Evolutionary conservation across 2,888 invertebrate genomes (phyloP), one percentile per base, ranked within the genome.

Genomic region (Trichopoda pennipes): DNA sequence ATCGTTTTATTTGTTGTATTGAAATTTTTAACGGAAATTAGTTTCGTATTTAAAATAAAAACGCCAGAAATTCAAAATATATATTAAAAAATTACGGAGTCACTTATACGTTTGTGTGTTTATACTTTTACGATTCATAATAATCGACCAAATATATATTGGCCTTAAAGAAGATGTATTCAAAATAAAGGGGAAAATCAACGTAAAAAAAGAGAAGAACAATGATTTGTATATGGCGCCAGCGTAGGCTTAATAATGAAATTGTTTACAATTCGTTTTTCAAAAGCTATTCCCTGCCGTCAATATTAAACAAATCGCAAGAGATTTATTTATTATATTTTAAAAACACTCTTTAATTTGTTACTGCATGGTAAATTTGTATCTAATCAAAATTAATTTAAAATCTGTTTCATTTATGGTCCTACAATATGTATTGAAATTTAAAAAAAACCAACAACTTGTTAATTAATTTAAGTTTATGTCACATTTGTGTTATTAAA

Each of bases 1-100:
- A 83, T 70, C 85, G 87, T 86, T 88, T 89, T 87, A 88, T 89
- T 89, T 89, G 87, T 88, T 86, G 87, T 84, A 77, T 75, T 81
- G 73, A 84, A 81, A 84, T 80, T 72, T 75, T 88, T 89, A 89
- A 88, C 90, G 89, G 89, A 89, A 90, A 90, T 88, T 89, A 89
- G 87, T 87, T 88, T 88, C 86, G 85, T 86, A 87, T 87, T 28
- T 87, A 86, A 86, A 88, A 86, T 86, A 84, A 85, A 85, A 75
- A 70, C 23, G 35, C 35, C 28, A 44, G 14, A 47, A 47, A 44
- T 61, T 28, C 6, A 28, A 28, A 28, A 28, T 19, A 38, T 8
- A 38, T 7, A 51, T 32, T 35, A 70, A 68, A 60, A 53, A 47
- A 53, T 84, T 85, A 86, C 23, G 21, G 32, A 64, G 23, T 19